Conservation (phyloP, 2,113 vertebrate species). For the Promerops cafer region DNA sequence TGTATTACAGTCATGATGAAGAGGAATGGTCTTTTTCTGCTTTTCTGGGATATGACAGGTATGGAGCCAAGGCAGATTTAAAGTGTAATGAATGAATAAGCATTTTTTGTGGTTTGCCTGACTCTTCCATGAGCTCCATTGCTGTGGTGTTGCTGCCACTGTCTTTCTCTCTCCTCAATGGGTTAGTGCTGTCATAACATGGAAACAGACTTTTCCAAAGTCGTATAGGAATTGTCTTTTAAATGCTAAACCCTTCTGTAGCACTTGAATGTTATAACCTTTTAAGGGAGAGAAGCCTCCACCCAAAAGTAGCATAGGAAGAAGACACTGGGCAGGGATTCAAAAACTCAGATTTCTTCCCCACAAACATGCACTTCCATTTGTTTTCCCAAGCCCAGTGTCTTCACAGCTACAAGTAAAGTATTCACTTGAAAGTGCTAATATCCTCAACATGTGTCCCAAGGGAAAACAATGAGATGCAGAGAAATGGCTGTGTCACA, state of each 20-base stretch:
- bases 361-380: background rate
- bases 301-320: background rate
- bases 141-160: background rate
- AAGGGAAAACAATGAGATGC: background rate
- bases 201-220: background rate
- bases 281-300: background rate
- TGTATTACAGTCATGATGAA: constrained; percentile 66
- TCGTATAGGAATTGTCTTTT: background rate
- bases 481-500: background rate
- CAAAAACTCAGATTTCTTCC: background rate
- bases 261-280: background rate
- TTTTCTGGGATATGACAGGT: constrained; percentile 60
- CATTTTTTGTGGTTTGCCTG: constrained; percentile 10
- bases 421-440: background rate
- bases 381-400: background rate
- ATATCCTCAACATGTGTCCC: background rate
- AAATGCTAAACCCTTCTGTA: constrained; percentile 5
- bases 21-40: constrained; percentile 56
- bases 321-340: background rate
- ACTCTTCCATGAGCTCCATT: background rate
- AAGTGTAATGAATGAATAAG: constrained; percentile 51
- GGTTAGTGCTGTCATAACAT: background rate
- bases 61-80: constrained; percentile 50
- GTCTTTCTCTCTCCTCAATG: background rate
- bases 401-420: constrained; percentile 28